Evolutionary conservation across 2,113 vertebrate genomes (phyloP), one percentile per base, ranked within the genome.

Genomic region (Leiothrix lutea): DNA sequence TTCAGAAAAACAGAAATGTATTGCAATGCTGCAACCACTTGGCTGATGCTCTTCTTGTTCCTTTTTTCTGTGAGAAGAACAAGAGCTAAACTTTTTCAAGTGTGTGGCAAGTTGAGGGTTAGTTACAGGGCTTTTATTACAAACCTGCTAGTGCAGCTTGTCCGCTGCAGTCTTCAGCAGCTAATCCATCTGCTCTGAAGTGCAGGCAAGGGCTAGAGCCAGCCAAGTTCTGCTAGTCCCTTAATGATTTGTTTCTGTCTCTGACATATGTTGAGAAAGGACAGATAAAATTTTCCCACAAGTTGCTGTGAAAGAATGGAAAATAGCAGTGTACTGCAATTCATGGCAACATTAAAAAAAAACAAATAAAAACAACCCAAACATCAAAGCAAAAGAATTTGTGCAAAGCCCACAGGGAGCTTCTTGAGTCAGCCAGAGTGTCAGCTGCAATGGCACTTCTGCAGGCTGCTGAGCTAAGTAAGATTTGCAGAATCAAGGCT

Each of bases 1-100:
- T 74, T 67, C 90, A 80, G 90, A 74, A 91, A 94, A 95, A 58
- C 62, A 92, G 23, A 90, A 80, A 69, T 47, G 29, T 92, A 58
- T 80, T 86, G 88, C 74, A 97, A 78, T 0, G 2, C 51, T 67
- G 47, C n/a, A 75, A 38, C 61, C 8, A 5, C 48, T 89, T 51
- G 65, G 67, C 45, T 57, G 69, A 75, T 0, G 0, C 28, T 53
- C 29, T 56, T 69, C 57, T 80, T 66, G 67, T 97, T 94, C 91
- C 94, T 54, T 90, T 90, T 90, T 93, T 93, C 53, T 73, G 10
- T 20, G 54, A 86, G 45, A 94, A 51, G 54, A 91, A 40, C 60
- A 94, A 11, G 80, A 86, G 8, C 56, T 51, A 11, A 73, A 74
- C 40, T 45, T 93, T 14, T 66, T 65, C 86, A 75, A 80, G 25